Conservation (phyloP, 2,888 invertebrate species). For the Stenoptilia bipunctidactyla region DNA sequence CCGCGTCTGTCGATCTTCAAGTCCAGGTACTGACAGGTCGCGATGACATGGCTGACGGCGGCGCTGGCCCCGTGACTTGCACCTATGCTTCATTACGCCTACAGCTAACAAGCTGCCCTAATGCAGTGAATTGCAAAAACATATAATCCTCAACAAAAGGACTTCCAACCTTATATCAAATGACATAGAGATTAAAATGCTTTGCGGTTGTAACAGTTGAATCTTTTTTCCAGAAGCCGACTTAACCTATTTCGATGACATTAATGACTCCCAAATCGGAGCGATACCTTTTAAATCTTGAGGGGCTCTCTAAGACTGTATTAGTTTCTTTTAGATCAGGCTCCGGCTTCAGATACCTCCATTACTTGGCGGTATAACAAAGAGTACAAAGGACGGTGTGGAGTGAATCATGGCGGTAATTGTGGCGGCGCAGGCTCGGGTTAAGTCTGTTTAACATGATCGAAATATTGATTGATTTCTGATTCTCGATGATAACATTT, state of each 20-base stretch:
- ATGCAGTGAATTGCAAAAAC: constrained; percentile 68
- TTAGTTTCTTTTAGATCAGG: constrained; percentile 36
- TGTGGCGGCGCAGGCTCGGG: constrained; percentile 23
- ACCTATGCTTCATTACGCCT: constrained; percentile 53
- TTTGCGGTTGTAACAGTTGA: neutral
- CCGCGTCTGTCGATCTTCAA: constrained; percentile 58
- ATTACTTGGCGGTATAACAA: constrained; percentile 54
- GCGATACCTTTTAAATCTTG: constrained; percentile 40
- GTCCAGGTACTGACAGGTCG: constrained; percentile 54
- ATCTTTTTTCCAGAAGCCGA: constrained; percentile 49
- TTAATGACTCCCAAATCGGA: constrained; percentile 55
- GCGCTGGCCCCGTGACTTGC: constrained; percentile 57
- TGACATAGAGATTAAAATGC: neutral
- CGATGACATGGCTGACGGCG: constrained; percentile 40
- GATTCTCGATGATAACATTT: constrained; percentile 2
- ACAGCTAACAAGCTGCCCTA: constrained; percentile 66
- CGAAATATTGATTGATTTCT: constrained; percentile 16
- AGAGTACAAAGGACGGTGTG: constrained; percentile 32
- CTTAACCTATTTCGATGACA: constrained; percentile 52
- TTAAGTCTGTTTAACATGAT: constrained; percentile 27
- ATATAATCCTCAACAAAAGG: constrained; percentile 15
- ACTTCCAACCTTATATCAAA: constrained; percentile 12
- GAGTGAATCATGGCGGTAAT: constrained; percentile 47
- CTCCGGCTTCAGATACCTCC: constrained; percentile 27
- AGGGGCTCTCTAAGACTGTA: constrained; percentile 32